phyloP scores from a whole-genome alignment of 2,113 vertebrate species.

The Heptranchias perlo region DNA sequence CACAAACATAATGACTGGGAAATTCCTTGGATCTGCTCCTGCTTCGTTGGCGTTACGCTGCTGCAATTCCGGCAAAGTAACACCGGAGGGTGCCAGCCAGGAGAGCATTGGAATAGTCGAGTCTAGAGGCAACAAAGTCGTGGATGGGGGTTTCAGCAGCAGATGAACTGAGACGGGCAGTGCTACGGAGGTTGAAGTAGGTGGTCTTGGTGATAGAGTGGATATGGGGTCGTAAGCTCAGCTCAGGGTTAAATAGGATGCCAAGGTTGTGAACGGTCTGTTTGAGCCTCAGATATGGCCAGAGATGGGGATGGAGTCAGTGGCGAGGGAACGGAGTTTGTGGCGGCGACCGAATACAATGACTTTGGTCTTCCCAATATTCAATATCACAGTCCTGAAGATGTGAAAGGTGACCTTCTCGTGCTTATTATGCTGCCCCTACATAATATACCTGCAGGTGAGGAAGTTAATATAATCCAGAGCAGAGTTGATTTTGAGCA shows the following conservation, averaged over 20 bases:
- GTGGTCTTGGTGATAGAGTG: no score
- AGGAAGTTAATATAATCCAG: no score
- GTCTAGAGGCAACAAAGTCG: no score
- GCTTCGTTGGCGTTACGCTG: neutral
- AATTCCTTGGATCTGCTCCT: neutral
- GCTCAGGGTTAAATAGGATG: neutral
- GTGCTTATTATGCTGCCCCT: no score
- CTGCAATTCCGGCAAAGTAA: neutral
- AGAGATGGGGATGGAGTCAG: neutral
- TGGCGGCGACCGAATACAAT: neutral
- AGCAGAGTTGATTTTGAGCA: no score
- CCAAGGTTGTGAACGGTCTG: neutral
- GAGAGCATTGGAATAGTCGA: neutral
- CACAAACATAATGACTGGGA: neutral
- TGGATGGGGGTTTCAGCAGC: no score
- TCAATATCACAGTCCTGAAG: no score
- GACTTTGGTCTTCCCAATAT: neutral
- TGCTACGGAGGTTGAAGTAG: no score
- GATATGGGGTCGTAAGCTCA: neutral
- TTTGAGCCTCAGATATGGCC: no score
- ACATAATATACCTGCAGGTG: no score
- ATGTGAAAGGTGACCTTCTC: no score
- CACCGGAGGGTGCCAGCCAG: neutral
- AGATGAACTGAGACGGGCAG: no score
- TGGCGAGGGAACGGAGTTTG: neutral